Evolutionary conservation across 2,113 vertebrate genomes (phyloP).

Genomic region (Odocoileus virginianus): DNA sequence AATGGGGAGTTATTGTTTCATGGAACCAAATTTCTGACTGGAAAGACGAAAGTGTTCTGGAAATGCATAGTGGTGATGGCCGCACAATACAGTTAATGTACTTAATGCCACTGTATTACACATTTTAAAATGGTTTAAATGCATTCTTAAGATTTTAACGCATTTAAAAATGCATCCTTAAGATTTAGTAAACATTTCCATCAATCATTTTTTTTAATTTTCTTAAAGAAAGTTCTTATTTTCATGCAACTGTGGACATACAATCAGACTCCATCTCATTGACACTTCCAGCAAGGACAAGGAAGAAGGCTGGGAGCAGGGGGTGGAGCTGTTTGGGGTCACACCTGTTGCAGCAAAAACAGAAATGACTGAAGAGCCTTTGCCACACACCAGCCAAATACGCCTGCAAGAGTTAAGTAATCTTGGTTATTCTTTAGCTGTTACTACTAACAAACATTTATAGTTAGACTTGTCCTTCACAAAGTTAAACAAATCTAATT

Average conservation of each 20-base stretch:
- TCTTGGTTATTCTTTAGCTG: background rate
- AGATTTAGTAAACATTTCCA: conserved; percentile 14
- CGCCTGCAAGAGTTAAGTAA: background rate
- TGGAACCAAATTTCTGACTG: background rate
- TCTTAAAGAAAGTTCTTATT: background rate
- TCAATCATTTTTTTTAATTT: background rate
- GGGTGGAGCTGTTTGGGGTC: too few species aligned
- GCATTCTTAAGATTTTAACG: background rate
- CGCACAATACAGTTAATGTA: background rate
- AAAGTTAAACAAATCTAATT: background rate
- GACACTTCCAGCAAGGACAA: background rate
- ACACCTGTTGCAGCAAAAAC: background rate
- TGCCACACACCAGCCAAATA: background rate
- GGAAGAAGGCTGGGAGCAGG: background rate
- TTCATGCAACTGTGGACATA: background rate
- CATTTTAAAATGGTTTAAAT: background rate
- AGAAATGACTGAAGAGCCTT: background rate
- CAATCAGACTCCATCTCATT: background rate
- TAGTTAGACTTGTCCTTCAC: background rate
- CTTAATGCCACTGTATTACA: background rate
- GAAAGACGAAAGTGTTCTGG: background rate
- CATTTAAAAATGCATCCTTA: background rate
- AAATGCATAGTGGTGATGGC: background rate
- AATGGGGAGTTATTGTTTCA: background rate
- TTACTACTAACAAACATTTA: background rate